These are phyloP conservation scores for Batillaria attramentaria DNA, from an alignment of 1,140 invertebrate species.

Conservation along the genomic window DNA sequence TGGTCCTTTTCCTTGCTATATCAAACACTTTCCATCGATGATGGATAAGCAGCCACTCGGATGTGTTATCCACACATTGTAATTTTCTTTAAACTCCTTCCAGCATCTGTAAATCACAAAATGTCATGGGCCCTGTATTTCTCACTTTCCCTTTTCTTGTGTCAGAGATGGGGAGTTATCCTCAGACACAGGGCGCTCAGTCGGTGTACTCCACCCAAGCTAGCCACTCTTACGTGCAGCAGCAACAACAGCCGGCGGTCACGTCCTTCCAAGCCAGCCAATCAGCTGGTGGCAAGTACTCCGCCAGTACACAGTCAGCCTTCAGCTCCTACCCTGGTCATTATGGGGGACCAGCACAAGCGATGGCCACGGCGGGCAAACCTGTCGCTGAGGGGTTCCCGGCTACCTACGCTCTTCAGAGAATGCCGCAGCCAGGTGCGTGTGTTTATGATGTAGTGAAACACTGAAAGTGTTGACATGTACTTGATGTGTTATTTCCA, in stretches of 20 bases:
- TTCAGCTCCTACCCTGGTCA: slow-evolving; percentile 65
- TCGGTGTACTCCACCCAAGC: slow-evolving; percentile 47
- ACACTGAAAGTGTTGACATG: too few species aligned
- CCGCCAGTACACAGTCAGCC: slow-evolving; percentile 57
- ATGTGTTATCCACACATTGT: too few species aligned
- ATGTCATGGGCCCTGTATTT: too few species aligned
- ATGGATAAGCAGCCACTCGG: too few species aligned
- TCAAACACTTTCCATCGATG: too few species aligned
- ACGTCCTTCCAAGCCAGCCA: slow-evolving; percentile 54
- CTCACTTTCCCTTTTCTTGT: not conserved
- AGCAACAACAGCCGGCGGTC: slow-evolving; percentile 45
- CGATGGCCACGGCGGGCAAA: slow-evolving; percentile 46
- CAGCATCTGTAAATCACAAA: too few species aligned
- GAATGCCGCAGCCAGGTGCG: slow-evolving; percentile 62
- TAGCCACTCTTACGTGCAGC: slow-evolving; percentile 44
- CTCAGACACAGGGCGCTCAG: slow-evolving; percentile 39
- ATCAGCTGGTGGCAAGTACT: slow-evolving; percentile 58
- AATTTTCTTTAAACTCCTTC: too few species aligned
- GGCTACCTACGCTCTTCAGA: slow-evolving; percentile 55
- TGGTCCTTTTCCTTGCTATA: too few species aligned
- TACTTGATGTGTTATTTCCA: too few species aligned
- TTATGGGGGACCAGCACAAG: slow-evolving; percentile 56
- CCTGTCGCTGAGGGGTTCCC: slow-evolving; percentile 47
- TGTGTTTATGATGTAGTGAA: too few species aligned
- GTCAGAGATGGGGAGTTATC: slow-evolving; percentile 36